Base-by-base conservation (phyloP, 2,888 invertebrate genomes). In the Drosophila mettleri region DNA sequence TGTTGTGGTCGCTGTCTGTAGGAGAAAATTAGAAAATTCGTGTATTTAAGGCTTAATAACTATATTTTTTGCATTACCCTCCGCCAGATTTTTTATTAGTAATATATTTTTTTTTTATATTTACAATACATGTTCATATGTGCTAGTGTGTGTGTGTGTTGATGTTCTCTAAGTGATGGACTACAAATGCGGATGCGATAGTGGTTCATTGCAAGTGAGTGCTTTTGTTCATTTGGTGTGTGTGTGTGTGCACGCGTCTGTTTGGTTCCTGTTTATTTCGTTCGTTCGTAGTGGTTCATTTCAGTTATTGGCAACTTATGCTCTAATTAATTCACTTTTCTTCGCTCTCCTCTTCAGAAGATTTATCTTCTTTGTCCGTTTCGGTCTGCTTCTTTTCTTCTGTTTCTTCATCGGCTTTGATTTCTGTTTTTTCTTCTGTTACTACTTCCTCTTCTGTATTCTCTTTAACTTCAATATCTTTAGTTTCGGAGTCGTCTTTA, bases 71-170 rank as follows among this genome's bases (percentile, higher is more conserved):
- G 36, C 45, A 38, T 71, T 76, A 71, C 80, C 83, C 83, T 59
- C 43, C 69, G 80, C 86, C 83, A 69, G 36, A 33, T 39, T 70
- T 60, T 29, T 78, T 70, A 85, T 70, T 80, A 53, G 38, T 45
- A 45, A 45, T 27, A 6, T 27, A 51, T 66, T 55, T 34, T 34
- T 68, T 55, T 29, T 14, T 79, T 62, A 70, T 74, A 87, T 83
- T 85, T 83, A 83, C 88, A 82, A 63, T 69, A 75, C 64, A 64
- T 70, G 67, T 70, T 57, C 43, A 80, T 69, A 78, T 76, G 66
- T 51, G 59, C 69, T 86, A 68, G 48, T 71, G 69, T 60, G 52
- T 57, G 59, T 67, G 52, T 52, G 62, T 31, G 38, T 57, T 46
- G 38, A 45, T 43, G 41, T 33, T 29, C 36, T 41, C 22, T 41